These are phyloP conservation scores for Agapornis roseicollis DNA, from an alignment of 2,113 vertebrate genomes.

Conservation along the genomic window DNA sequence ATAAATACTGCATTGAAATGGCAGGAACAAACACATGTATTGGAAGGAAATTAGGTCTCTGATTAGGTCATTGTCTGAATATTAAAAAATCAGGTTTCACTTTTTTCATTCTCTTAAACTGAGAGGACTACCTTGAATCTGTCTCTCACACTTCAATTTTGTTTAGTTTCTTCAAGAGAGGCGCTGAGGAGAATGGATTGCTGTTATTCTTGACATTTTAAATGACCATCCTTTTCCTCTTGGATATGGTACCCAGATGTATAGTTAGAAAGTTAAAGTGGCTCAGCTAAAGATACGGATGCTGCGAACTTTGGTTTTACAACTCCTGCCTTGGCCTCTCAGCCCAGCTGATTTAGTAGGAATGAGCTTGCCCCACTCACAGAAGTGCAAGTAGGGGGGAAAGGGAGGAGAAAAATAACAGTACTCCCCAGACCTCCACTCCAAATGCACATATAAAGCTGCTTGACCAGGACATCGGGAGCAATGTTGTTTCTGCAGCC, in stretches of 20 bases:
- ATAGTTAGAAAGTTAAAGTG: conserved; percentile 62
- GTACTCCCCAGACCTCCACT: not conserved
- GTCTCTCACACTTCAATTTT: conserved; percentile 27
- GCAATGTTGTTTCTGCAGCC: not conserved
- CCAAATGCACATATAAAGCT: not conserved
- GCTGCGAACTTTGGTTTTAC: conserved; percentile 39
- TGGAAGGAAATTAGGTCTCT: not conserved
- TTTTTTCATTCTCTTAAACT: not conserved
- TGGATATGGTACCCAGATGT: conserved; percentile 53
- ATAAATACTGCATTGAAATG: not conserved
- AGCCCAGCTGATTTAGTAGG: conserved; percentile 22
- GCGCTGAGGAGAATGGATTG: conserved; percentile 22
- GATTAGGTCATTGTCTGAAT: not conserved
- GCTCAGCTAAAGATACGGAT: conserved; percentile 47
- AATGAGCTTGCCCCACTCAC: not conserved
- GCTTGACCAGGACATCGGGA: fast-evolving
- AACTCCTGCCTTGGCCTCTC: conserved; percentile 26
- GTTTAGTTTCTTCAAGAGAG: conserved; percentile 46
- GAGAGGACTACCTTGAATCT: not conserved
- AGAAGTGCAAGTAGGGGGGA: not conserved
- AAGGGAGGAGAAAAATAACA: not conserved
- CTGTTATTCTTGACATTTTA: conserved; percentile 53
- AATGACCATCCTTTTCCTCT: conserved; percentile 45
- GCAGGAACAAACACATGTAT: not conserved
- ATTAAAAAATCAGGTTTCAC: not conserved